Conservation (phyloP, 1,140 invertebrate species). For the Brachionus asplanchnoidis region DNA sequence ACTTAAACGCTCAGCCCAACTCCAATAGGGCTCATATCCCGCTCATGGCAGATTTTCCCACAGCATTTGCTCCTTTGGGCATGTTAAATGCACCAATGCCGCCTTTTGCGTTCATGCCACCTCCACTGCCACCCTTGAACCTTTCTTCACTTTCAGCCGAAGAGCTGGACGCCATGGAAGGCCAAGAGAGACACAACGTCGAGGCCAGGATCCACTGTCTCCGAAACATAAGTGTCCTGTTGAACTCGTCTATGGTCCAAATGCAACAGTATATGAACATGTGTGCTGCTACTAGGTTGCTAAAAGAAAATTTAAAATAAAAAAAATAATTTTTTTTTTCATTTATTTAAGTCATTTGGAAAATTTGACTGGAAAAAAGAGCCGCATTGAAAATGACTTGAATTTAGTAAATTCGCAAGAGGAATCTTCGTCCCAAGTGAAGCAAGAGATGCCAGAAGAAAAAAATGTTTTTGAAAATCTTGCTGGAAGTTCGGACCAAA, state of each 20-base stretch:
- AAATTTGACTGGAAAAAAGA: not conserved
- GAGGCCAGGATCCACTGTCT: conserved; percentile 81
- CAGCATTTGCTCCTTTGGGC: not conserved
- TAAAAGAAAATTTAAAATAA: not conserved
- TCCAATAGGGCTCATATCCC: not conserved
- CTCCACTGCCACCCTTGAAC: conserved; percentile 60
- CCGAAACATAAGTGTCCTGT: conserved; percentile 74
- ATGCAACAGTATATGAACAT: conserved; percentile 77
- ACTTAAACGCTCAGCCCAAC: not conserved
- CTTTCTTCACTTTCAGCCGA: conserved; percentile 71
- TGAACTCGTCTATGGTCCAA: conserved; percentile 79
- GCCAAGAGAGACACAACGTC: conserved; percentile 71
- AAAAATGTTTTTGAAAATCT: conserved; percentile 3
- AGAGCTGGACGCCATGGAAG: conserved; percentile 80
- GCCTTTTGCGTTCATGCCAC: conserved; percentile 41
- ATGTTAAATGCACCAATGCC: not conserved
- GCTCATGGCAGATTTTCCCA: not conserved
- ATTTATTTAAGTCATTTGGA: conserved; percentile 38
- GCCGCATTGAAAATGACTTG: not conserved
- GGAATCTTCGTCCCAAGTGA: not conserved
- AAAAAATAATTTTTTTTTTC: not conserved
- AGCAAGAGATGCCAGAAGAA: not conserved
- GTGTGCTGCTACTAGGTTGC: conserved; percentile 15
- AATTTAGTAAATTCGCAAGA: not conserved
- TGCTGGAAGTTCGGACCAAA: not conserved